A percentile compares a stretch with the other conserved stretches of the same genome.
phyloP scores from a whole-genome alignment of 2,888 invertebrate genomes.

The Eulithis testata region DNA sequence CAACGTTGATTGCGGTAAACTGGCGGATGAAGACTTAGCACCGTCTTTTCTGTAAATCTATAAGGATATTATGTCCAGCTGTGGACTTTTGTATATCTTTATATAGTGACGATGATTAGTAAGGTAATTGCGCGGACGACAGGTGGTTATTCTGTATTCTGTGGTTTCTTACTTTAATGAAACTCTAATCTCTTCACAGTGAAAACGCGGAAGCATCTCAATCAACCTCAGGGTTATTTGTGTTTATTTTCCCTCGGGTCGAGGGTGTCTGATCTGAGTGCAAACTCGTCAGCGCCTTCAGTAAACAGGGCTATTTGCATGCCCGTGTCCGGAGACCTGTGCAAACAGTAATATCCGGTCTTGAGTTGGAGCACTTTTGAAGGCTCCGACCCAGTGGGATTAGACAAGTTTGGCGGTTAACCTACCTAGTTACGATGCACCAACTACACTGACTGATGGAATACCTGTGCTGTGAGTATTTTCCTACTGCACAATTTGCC shows the following conservation, averaged over 20 bases:
- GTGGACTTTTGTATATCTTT: too few relatives aligned
- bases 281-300: conserved; percentile 58
- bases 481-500: too few relatives aligned
- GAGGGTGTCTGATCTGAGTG: conserved; percentile 54
- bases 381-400: conserved; percentile 26
- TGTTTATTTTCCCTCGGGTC: conserved; percentile 34
- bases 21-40: too few relatives aligned
- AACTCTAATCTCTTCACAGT: conserved; percentile 27
- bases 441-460: too few relatives aligned
- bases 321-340: conserved; percentile 59
- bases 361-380: conserved; percentile 52
- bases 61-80: too few relatives aligned
- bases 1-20: too few relatives aligned
- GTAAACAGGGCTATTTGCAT: conserved; percentile 66
- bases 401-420: conserved; percentile 14
- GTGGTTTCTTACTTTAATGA: conserved; percentile 6
- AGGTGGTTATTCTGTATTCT: background rate
- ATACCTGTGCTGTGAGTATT: too few relatives aligned
- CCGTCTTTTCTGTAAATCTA: too few relatives aligned
- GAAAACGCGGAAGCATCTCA: conserved; percentile 29
- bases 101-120: too few relatives aligned
- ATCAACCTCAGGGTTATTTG: conserved; percentile 35
- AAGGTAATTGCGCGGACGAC: too few relatives aligned
- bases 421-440: too few relatives aligned
- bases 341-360: conserved; percentile 69